phyloP scores from a whole-genome alignment of 2,888 invertebrate genomes.

The Bellardia pandia region DNA sequence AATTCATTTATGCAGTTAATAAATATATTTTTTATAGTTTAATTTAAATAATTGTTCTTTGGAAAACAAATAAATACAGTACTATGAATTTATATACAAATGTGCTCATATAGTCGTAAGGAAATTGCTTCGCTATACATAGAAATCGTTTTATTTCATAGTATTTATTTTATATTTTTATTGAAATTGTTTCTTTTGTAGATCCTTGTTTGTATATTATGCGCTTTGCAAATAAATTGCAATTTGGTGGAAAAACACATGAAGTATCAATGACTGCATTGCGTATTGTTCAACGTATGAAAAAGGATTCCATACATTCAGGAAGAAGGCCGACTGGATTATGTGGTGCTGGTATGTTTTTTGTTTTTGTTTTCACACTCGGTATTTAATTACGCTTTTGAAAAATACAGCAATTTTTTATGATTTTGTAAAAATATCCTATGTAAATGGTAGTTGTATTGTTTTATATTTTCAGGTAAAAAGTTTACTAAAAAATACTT shows the following conservation, averaged over 20 bases:
- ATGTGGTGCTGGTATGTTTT: slow-evolving; percentile 94
- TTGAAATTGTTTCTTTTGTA: slow-evolving; percentile 79
- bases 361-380: not conserved
- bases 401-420: not conserved
- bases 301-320: slow-evolving; percentile 97
- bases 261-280: slow-evolving; percentile 98
- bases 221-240: slow-evolving; percentile 96
- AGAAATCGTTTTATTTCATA: slow-evolving; percentile 15
- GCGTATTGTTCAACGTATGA: slow-evolving; percentile 98
- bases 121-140: not conserved
- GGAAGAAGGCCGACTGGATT: slow-evolving; percentile 98
- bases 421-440: slow-evolving; percentile 25
- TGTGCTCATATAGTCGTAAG: slow-evolving; percentile 3
- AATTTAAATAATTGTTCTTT: not conserved
- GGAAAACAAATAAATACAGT: slow-evolving; percentile 5
- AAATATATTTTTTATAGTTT: not conserved
- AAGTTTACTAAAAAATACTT: no score
- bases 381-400: slow-evolving; percentile 3
- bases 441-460: no score
- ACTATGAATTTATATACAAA: not conserved
- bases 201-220: slow-evolving; percentile 98
- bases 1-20: not conserved
- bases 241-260: slow-evolving; percentile 96
- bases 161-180: slow-evolving; percentile 5
- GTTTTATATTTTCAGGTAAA: no score